phyloP scores from a whole-genome alignment of 1,140 invertebrate genomes.

The Drosophila bipectinata region DNA sequence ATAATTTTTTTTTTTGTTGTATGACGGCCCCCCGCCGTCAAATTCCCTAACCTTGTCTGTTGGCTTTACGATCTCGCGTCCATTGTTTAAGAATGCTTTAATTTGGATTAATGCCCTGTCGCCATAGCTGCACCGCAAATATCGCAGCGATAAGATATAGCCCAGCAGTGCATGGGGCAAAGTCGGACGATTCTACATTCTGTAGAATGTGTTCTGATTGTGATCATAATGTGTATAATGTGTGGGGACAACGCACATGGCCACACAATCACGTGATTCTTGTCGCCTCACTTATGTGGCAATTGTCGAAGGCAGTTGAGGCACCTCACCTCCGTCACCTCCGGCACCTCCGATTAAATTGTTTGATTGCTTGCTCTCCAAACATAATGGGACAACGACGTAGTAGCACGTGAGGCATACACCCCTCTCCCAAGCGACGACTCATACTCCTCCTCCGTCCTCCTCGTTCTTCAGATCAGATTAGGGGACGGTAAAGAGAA shows the following conservation, averaged over 20 bases:
- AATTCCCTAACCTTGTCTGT: conserved; percentile 1
- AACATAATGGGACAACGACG: conserved; percentile 52
- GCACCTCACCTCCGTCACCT: neutral
- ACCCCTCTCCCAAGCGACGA: neutral
- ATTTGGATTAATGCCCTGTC: conserved; percentile 49
- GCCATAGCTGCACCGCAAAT: conserved; percentile 13
- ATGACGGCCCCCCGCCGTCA: neutral
- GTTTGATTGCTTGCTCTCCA: conserved; percentile 62
- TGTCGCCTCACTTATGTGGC: conserved; percentile 59
- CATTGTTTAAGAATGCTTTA: conserved; percentile 36
- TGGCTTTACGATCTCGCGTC: conserved; percentile 28
- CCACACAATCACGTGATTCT: conserved; percentile 67
- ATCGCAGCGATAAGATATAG: conserved; percentile 34
- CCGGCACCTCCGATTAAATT: conserved; percentile 66
- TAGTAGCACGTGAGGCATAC: conserved; percentile 17
- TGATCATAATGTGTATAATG: conserved; percentile 3
- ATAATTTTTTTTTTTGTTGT: neutral
- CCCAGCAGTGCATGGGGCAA: conserved; percentile 33
- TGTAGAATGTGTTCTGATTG: neutral
- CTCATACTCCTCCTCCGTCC: neutral
- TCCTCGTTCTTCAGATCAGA: conserved; percentile 1
- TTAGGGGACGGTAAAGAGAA: conserved; percentile 18
- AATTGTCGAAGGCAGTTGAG: conserved; percentile 52
- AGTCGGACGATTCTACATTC: conserved; percentile 31
- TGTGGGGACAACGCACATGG: conserved; percentile 30